Conservation (phyloP, 2,113 vertebrate species). For the Silurus meridionalis region DNA sequence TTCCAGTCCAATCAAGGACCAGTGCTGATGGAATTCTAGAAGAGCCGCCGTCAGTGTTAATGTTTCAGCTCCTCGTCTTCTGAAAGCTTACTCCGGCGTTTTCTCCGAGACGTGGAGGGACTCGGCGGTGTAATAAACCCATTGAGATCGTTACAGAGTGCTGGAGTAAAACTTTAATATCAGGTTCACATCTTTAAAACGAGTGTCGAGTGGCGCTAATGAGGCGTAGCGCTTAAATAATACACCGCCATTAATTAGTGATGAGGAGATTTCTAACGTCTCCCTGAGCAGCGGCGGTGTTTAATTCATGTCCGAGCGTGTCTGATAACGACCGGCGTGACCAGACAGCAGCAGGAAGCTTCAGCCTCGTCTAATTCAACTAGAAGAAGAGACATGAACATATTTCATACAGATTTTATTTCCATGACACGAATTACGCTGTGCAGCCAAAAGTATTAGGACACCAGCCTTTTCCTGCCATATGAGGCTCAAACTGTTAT, state of each 20-base stretch:
- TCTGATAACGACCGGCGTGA: conserved; percentile 32
- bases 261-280: conserved; percentile 10
- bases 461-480: too few species aligned
- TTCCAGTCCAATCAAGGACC: neutral
- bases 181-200: conserved; percentile 9
- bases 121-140: neutral
- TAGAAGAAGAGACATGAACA: neutral
- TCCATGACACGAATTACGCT: too few species aligned
- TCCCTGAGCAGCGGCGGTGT: neutral
- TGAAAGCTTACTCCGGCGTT: neutral
- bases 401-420: neutral
- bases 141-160: neutral
- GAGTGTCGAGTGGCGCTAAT: neutral
- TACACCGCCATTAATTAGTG: conserved; percentile 1
- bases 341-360: conserved; percentile 34
- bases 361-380: neutral
- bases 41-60: conserved; percentile 66
- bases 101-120: neutral
- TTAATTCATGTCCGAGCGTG: neutral
- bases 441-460: too few species aligned
- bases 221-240: neutral
- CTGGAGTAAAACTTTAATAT: neutral
- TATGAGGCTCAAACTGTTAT: too few species aligned
- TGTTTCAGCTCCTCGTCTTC: conserved; percentile 70
- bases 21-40: conserved; percentile 42